phyloP scores from a whole-genome alignment of 2,797 vertebrate species.

The Todus mexicanus region DNA sequence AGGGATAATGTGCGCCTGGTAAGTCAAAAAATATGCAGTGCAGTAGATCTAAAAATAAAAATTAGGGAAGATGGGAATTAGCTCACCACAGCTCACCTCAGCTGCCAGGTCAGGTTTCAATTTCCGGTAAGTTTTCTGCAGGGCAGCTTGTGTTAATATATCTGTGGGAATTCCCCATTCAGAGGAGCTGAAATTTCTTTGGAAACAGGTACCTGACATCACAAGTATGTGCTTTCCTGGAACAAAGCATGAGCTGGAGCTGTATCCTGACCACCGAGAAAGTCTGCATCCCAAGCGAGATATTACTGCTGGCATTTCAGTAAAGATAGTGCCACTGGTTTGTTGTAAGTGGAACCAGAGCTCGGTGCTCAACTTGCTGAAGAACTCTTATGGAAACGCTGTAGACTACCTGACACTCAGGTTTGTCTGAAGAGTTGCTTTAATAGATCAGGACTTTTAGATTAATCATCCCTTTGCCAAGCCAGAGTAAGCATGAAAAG shows the following conservation, averaged over 20 bases:
- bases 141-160: not conserved
- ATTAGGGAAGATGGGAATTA: constrained; percentile 4
- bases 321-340: not conserved
- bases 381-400: not conserved
- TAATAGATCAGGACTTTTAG: not conserved
- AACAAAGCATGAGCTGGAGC: not conserved
- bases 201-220: not conserved
- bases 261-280: not conserved
- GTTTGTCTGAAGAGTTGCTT: not conserved
- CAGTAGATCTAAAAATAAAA: constrained; percentile 30
- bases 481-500: not conserved
- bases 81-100: constrained; percentile 22
- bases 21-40: not conserved
- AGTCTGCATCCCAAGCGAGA: not conserved
- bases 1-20: not conserved
- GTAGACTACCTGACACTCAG: not conserved
- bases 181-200: not conserved
- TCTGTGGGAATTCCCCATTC: not conserved
- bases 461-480: not conserved
- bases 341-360: not conserved
- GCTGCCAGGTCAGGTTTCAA: not conserved
- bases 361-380: not conserved
- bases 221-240: not conserved
- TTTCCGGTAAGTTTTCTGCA: constrained; percentile 37
- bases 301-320: not conserved